These are phyloP conservation scores for Atopsyche davidsoni DNA, from an alignment of 1,140 invertebrate genomes.

Conservation along the genomic window DNA sequence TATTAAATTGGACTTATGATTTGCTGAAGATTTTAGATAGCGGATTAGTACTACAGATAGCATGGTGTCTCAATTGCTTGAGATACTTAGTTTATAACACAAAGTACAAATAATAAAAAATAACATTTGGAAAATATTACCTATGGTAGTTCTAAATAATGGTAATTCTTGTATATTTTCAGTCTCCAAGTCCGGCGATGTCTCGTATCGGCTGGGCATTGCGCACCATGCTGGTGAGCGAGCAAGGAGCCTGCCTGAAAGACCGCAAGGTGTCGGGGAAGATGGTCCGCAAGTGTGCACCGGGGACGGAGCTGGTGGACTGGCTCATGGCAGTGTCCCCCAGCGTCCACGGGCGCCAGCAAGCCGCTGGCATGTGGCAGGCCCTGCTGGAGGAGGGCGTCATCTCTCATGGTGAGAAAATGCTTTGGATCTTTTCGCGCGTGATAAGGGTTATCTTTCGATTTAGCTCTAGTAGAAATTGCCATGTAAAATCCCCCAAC, in stretches of 20 bases:
- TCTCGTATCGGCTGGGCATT: conserved; percentile 63
- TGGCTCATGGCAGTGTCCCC: conserved; percentile 61
- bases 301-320: conserved; percentile 68
- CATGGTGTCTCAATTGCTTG: no score
- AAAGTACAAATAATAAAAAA: no score
- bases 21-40: no score
- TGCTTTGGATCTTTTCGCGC: neutral
- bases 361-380: conserved; percentile 80
- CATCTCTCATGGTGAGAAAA: conserved; percentile 66
- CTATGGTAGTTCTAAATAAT: conserved; percentile 8
- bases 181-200: conserved; percentile 59
- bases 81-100: no score
- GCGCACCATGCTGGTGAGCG: conserved; percentile 60
- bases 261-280: conserved; percentile 55
- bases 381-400: conserved; percentile 77
- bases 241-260: conserved; percentile 54
- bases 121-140: no score
- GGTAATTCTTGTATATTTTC: conserved; percentile 22
- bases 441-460: no score
- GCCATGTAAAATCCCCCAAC: no score
- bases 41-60: no score
- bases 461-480: no score
- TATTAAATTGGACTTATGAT: no score
- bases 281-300: conserved; percentile 53
- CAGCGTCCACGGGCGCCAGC: conserved; percentile 56